Evolutionary conservation across 2,797 vertebrate genomes (phyloP), one percentile per base, ranked within the genome.

Genomic region (Phoxinus dragarum): DNA sequence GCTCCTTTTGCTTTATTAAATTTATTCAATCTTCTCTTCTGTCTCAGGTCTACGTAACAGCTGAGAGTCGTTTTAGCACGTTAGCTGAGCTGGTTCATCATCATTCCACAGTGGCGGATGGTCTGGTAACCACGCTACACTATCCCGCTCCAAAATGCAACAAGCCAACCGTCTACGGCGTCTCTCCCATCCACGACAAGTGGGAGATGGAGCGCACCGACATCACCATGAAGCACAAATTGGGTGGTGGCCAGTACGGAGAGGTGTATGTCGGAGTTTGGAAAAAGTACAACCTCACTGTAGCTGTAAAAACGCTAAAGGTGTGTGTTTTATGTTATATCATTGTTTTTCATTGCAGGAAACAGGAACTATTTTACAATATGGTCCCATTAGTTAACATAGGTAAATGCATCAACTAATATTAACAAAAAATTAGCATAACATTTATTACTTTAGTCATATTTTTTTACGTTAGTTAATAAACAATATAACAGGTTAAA

Each of bases 201-300:
- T 99, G 98, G 98, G 98, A 99, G 94, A 99, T 99, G 98, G 98
- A 99, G 90, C 96, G 98, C 87, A 99, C 98, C 5, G 98, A 99
- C 91, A 99, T 99, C 94, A 99, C 98, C 93, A 99, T 99, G 98
- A 99, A 99, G 96, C 98, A 99, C 97, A 99, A 99, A 91, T 96
- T 99, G 1, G 98, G 98, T 61, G 98, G 98, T 27, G 98, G 98
- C 86, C 98, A 99, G 92, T 99, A 99, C 6, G 98, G 98, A 0
- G 98, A 99, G 92, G 98, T 99, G 81, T 99, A 99, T 0, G 98
- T 99, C 47, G 98, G 98, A 0, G 95, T 99, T 88, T 99, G 98
- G 98, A 99, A 99, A 87, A 99, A 98, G 89, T 99, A 99, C 92
- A 99, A 95, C 92, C 97, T 99, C 86, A 99, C 98, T 0, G 98